Evolutionary conservation across 2,888 invertebrate genomes (phyloP).

Genomic region (Ischnura elegans): DNA sequence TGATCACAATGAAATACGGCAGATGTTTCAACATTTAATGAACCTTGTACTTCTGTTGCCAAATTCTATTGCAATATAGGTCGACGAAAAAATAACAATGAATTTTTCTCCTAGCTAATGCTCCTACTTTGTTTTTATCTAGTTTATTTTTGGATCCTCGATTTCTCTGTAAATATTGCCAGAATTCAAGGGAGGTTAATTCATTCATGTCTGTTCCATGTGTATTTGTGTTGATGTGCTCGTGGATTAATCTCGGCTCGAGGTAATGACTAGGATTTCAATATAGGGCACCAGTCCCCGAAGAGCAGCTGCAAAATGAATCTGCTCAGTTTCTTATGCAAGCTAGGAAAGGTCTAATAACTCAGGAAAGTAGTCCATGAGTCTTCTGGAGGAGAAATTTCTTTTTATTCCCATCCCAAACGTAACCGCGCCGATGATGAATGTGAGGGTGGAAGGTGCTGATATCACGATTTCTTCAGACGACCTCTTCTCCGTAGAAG

Average conservation of each 20-base stretch:
- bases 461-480: constrained; percentile 3
- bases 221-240: background rate
- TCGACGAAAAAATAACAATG: too few relatives aligned
- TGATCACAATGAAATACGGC: too few relatives aligned
- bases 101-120: too few relatives aligned
- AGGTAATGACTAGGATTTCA: background rate
- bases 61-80: too few relatives aligned
- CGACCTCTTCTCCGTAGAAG: background rate
- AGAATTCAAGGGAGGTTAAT: too few relatives aligned
- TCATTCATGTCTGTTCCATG: too few relatives aligned
- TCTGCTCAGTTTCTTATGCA: background rate
- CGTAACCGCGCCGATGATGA: background rate
- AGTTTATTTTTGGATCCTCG: too few relatives aligned
- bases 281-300: background rate
- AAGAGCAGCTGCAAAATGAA: background rate
- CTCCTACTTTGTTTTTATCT: too few relatives aligned
- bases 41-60: too few relatives aligned
- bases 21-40: too few relatives aligned
- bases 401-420: too few relatives aligned
- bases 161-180: too few relatives aligned
- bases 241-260: background rate
- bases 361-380: background rate
- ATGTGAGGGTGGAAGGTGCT: background rate
- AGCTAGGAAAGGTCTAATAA: background rate
- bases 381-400: background rate